Evolutionary conservation across 2,797 vertebrate species (phyloP).

Genomic region (Harpagifer antarcticus): DNA sequence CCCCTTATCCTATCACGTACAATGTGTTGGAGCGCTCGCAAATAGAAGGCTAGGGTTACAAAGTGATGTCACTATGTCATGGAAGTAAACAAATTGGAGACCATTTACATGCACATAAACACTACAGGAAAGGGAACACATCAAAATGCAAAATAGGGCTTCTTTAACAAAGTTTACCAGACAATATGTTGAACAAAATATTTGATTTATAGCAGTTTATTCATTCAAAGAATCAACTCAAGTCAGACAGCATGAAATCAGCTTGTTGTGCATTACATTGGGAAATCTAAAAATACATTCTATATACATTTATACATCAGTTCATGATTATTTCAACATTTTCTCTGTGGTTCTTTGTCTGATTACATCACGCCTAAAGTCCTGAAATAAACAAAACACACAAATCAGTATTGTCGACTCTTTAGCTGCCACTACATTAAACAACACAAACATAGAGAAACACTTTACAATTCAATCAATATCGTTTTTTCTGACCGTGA

Average conservation of each 20-base stretch:
- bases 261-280: slow-evolving; percentile 13
- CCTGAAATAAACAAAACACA: background rate
- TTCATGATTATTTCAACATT: background rate
- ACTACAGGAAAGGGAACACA: too few relatives aligned
- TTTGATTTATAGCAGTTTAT: slow-evolving; percentile 41
- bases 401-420: background rate
- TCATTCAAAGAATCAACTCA: slow-evolving; percentile 16
- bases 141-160: too few relatives aligned
- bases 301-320: slow-evolving; percentile 18
- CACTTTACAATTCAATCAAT: background rate
- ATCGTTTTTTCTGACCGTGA: background rate
- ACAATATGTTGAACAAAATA: background rate
- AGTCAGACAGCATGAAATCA: slow-evolving; percentile 14
- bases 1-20: too few relatives aligned
- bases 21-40: too few relatives aligned
- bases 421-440: slow-evolving; percentile 31
- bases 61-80: too few relatives aligned
- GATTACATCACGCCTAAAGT: background rate
- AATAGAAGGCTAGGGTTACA: too few relatives aligned
- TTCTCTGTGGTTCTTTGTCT: slow-evolving; percentile 27
- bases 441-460: background rate
- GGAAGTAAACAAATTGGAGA: too few relatives aligned
- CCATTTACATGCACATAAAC: too few relatives aligned
- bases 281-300: slow-evolving; percentile 13
- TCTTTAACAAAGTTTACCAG: background rate